These are phyloP conservation scores for Brachyhypopomus gauderio DNA, from an alignment of 2,113 vertebrate species.

Conservation along the genomic window DNA sequence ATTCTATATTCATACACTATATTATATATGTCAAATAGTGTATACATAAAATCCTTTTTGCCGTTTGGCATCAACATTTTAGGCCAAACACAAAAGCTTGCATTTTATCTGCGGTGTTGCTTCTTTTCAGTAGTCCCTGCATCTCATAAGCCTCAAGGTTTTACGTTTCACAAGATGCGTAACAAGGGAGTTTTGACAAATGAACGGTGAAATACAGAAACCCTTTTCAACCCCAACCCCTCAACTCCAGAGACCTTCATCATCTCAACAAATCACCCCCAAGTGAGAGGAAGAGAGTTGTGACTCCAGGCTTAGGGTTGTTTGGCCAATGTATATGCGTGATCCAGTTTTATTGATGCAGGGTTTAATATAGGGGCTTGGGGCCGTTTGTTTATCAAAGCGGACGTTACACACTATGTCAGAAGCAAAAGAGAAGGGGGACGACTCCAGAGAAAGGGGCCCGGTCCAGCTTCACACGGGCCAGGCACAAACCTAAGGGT, in stretches of 20 bases:
- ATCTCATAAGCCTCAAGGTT: neutral
- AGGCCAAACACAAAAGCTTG: neutral
- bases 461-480: constrained; percentile 16
- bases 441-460: neutral
- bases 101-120: neutral
- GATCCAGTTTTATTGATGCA: constrained; percentile 31
- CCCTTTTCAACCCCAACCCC: neutral
- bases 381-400: constrained; percentile 47
- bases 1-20: too few species aligned
- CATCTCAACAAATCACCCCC: neutral
- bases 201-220: neutral
- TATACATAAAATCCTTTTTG: too few species aligned
- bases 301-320: constrained; percentile 35
- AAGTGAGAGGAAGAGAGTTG: constrained; percentile 1
- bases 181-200: constrained; percentile 6
- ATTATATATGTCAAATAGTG: too few species aligned
- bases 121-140: neutral
- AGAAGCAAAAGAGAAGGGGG: neutral
- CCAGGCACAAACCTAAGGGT: neutral
- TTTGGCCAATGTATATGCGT: constrained; percentile 32
- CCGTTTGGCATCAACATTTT: neutral
- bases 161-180: neutral
- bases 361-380: constrained; percentile 40
- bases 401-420: constrained; percentile 28
- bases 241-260: neutral